Base-by-base conservation (phyloP, 2,888 invertebrate genomes). In the Gymnosoma rotundatum region DNA sequence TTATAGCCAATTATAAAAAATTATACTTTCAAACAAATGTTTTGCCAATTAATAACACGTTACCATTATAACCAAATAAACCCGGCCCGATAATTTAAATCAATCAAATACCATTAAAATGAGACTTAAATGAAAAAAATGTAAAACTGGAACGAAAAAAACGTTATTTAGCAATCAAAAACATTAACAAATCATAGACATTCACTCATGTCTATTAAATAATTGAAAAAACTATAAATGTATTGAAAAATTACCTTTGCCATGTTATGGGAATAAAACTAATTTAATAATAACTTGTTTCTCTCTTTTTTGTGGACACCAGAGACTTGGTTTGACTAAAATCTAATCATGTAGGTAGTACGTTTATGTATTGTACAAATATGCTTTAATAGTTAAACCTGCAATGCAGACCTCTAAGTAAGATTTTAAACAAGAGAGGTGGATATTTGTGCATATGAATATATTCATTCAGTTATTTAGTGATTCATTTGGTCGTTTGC, bases 251-350 rank as follows among this genome's bases (percentile, higher is more conserved):
- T 81, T 78, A 74, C 74, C 75, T 78, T 76, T 70, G 63, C 48
- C 63, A 78, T 81, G 70, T 81, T 84, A 74, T 81, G 84, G 84
- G 81, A 78, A 74, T 78, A 81, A 78, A 83, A 83, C 42, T 82
- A 82, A 82, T 82, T 82, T 76, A 82, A 82, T 81, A 81, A 81
- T 76, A 70, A 82, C 81, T 70, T 76, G 81, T 70, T 76, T 60
- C 58, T 50, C 10, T 32, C 58, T 42, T 12, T 25, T 60, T 50
- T 72, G 58, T 50, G 66, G 60, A 66, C 52, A 66, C 20, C 1
- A 21, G 38, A 25, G 38, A 69, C 42, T 61, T 78, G 69, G 16
- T 52, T 73, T 12, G 52, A 52, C 25, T 32, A 16, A 56, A 54
- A 42, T 36, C 2, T 48, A 54, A 42, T 10, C 52, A 18, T 18